These are phyloP conservation scores for Budorcas taxicolor DNA, from an alignment of 2,113 vertebrate genomes.

Conservation along the genomic window DNA sequence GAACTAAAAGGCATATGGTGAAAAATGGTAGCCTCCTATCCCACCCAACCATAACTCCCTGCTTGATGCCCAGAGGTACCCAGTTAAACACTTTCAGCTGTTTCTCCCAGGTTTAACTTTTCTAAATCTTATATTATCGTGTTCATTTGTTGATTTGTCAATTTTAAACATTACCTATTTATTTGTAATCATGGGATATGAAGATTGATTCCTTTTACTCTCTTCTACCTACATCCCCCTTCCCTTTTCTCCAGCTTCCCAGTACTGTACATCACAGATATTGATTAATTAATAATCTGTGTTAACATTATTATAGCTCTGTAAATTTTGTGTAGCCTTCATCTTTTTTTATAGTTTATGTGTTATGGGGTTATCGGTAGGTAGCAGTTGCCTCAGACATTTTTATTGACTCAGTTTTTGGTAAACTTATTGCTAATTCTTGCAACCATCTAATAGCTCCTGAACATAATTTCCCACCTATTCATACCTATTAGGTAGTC, in stretches of 20 bases:
- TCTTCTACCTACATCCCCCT: neutral
- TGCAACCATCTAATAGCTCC: neutral
- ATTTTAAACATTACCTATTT: neutral
- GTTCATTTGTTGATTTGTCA: neutral
- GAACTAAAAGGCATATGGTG: neutral
- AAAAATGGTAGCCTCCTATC: neutral
- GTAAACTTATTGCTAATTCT: neutral
- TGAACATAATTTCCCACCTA: neutral
- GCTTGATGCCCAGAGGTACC: neutral
- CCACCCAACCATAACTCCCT: neutral
- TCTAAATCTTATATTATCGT: neutral
- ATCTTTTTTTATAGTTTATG: neutral
- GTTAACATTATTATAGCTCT: neutral
- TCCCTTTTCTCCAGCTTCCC: neutral
- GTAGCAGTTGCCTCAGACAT: neutral
- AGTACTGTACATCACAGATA: neutral
- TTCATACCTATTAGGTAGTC: neutral
- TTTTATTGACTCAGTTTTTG: neutral
- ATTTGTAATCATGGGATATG: neutral
- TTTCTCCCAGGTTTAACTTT: slow-evolving; percentile 1
- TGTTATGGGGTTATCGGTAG: neutral
- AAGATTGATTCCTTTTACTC: neutral
- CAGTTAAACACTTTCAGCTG: neutral
- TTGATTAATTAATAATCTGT: neutral
- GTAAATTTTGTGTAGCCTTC: neutral